Percentiles rank a stretch among this genome's conserved stretches.
Evolutionary conservation across 2,797 vertebrate species (phyloP).

Genomic region (Heteromormyrus szaboi): DNA sequence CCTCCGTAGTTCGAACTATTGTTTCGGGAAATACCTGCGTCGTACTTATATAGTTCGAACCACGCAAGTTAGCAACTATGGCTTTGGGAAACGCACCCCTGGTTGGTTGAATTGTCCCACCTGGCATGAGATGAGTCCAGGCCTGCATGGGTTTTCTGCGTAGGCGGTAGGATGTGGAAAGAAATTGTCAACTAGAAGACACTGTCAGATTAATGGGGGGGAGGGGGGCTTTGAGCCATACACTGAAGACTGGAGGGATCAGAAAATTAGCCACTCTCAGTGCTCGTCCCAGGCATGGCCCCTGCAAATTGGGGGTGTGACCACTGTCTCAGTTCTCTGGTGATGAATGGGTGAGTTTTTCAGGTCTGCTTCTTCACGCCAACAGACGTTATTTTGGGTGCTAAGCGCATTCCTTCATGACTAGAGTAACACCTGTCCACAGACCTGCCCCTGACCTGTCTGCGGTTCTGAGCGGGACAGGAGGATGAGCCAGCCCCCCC

Average conservation of each 20-base stretch:
- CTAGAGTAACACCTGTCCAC: neutral
- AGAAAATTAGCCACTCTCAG: neutral
- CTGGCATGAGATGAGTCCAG: neutral
- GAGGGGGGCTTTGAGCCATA: neutral
- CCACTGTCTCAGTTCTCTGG: neutral
- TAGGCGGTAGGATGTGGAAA: neutral
- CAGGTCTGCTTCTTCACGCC: neutral
- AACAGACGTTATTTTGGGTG: neutral
- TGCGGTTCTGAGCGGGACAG: neutral
- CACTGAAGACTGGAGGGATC: neutral
- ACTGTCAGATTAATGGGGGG: neutral
- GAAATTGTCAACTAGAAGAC: neutral
- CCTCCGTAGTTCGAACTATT: too few relatives aligned
- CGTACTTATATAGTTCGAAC: too few relatives aligned
- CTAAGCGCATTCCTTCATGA: neutral
- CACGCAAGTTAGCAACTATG: too few relatives aligned
- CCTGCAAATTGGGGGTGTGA: neutral
- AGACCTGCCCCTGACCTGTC: neutral
- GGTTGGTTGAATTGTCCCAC: neutral
- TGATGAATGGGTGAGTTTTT: conserved; percentile 9
- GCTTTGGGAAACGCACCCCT: too few relatives aligned
- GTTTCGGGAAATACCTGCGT: too few relatives aligned
- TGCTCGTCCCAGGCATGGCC: neutral
- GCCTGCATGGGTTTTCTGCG: neutral
- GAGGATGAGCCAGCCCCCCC: neutral